phyloP scores from a whole-genome alignment of 2,888 invertebrate species.

The Oscheius sp. region DNA sequence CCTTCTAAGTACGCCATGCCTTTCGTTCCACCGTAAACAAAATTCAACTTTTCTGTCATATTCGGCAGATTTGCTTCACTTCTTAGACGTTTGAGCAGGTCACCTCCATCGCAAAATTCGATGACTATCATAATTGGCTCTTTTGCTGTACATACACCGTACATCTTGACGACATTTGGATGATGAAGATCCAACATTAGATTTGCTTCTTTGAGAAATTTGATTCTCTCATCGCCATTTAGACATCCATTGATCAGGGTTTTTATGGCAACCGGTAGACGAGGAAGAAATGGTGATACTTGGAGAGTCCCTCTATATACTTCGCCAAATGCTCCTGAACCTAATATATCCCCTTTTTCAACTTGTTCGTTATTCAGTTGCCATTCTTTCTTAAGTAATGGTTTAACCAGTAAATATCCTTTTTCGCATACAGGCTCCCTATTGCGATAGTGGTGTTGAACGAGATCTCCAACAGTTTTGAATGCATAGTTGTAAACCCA shows the following conservation, averaged over 20 bases:
- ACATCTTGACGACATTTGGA: constrained; percentile 90
- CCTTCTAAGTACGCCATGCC: constrained; percentile 47
- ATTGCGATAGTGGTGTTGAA: constrained; percentile 44
- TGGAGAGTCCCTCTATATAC: constrained; percentile 41
- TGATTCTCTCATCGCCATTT: constrained; percentile 92
- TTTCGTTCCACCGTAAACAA: constrained; percentile 41
- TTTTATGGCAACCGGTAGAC: constrained; percentile 47
- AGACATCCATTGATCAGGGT: constrained; percentile 81
- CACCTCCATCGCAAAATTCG: constrained; percentile 41
- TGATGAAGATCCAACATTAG: constrained; percentile 97
- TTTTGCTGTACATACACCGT: constrained; percentile 78
- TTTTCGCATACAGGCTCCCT: constrained; percentile 30
- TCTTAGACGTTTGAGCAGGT: constrained; percentile 11
- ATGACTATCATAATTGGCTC: constrained; percentile 54
- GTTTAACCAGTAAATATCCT: constrained; percentile 4
- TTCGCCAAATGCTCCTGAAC: constrained; percentile 51
- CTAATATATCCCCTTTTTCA: constrained; percentile 31
- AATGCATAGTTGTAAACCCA: constrained; percentile 50
- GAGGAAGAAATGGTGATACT: constrained; percentile 39
- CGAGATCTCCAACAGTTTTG: constrained; percentile 45
- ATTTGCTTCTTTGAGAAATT: constrained; percentile 94
- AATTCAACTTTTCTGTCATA: constrained; percentile 36
- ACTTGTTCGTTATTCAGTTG: constrained; percentile 53
- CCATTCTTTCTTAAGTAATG: constrained; percentile 39
- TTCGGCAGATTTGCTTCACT: constrained; percentile 19